Evolutionary conservation across 2,797 vertebrate genomes (phyloP).

Genomic region (Oreortyx pictus): DNA sequence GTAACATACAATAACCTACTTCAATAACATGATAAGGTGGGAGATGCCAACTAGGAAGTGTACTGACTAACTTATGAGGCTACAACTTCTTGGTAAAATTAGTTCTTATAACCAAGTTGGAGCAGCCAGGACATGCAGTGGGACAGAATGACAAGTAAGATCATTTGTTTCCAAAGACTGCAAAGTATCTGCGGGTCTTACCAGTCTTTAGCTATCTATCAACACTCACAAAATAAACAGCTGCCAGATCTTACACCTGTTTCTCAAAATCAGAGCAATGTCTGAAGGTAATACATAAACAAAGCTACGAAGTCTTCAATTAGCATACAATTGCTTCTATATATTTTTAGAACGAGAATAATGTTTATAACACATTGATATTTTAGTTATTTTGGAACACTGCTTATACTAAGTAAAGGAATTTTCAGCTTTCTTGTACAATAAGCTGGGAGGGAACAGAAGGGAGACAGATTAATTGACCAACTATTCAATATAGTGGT

Average conservation of each 20-base stretch:
- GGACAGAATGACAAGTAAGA: background rate
- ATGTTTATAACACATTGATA: background rate
- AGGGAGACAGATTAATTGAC: background rate
- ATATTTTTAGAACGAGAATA: background rate
- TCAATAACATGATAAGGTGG: conserved; percentile 32
- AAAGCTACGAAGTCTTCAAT: background rate
- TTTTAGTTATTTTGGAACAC: background rate
- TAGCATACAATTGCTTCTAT: background rate
- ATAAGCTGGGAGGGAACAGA: background rate
- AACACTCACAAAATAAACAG: background rate
- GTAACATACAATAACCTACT: background rate
- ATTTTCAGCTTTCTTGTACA: background rate
- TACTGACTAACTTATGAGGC: background rate
- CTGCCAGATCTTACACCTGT: accelerated
- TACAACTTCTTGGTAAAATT: background rate
- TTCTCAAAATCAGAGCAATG: background rate
- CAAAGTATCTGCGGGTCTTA: background rate
- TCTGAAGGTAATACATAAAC: background rate
- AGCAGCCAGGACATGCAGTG: background rate
- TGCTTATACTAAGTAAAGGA: background rate
- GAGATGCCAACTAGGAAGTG: conserved; percentile 25
- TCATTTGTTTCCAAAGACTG: background rate
- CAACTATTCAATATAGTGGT: background rate
- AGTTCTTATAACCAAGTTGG: background rate
- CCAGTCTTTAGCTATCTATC: background rate